Evolutionary conservation across 2,113 vertebrate species (phyloP), one percentile per base, ranked within the genome.

Genomic region (Zingel zingel): DNA sequence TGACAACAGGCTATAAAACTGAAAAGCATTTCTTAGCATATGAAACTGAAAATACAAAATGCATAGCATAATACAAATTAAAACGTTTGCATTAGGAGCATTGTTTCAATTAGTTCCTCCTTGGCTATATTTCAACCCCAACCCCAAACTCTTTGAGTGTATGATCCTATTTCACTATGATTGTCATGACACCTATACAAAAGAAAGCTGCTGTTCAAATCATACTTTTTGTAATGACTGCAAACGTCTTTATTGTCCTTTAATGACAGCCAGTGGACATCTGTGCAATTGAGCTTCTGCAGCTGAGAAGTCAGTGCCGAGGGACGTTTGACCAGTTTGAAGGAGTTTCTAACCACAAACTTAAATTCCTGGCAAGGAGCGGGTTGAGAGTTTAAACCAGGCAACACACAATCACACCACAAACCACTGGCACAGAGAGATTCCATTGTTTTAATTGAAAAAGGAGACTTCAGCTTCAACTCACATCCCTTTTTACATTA

Each of bases 281-380:
- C 36, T 33, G 43, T 27, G 47, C 25, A 8, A 1, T 12, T 10
- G 75, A 76, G 51, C 68, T 25, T 16, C 36, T 66, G 53, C 6
- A 43, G 67, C 75, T 23, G 30, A 79, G 64, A 67, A 65, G 27
- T 91, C 72, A 66, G 67, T 23, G 47, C 36, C 4, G 12, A 74
- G 30, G 74, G 58, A 75, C 69, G 6, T 67, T 70, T 62, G 64
- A 53, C 70, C 61, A 53, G 39, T 77, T 76, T 61, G n/a, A 77
- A 77, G 21, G 36, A 70, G 65, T 69, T 87, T 70, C 13, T 61
- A 53, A 59, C 80, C 83, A 54, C 80, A 48, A 54, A 43, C 58
- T 78, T 4, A 54, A 77, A 73, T 57, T 69, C 58, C 51, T 53
- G 65, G 72, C 79, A 45, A 58, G 33, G 30, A 72, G 27, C 14